phyloP scores from a whole-genome alignment of 2,888 invertebrate species.

The Stenurella melanura region DNA sequence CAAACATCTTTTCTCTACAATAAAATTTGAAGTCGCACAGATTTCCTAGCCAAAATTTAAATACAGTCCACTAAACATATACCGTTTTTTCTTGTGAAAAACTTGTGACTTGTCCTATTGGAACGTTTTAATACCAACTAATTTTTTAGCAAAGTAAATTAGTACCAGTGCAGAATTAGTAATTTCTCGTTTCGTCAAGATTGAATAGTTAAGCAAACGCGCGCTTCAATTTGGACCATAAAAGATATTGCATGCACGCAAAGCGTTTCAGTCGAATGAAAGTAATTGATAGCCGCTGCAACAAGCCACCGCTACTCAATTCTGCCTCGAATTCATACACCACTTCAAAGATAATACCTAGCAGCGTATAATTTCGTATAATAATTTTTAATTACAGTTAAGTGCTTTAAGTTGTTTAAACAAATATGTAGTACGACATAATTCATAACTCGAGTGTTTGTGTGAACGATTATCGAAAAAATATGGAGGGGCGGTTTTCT shows the following conservation, averaged over 20 bases:
- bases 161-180: slow-evolving; percentile 21
- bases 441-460: background rate
- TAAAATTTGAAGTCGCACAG: too few relatives aligned
- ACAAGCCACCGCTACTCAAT: background rate
- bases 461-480: background rate
- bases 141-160: background rate
- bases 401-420: background rate
- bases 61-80: too few relatives aligned
- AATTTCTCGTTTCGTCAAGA: slow-evolving; percentile 16
- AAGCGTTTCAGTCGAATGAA: slow-evolving; percentile 34
- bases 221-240: slow-evolving; percentile 25
- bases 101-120: too few relatives aligned
- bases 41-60: too few relatives aligned
- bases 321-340: background rate
- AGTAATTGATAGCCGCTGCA: background rate
- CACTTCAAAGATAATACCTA: background rate
- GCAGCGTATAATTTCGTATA: background rate
- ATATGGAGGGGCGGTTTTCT: slow-evolving; percentile 63
- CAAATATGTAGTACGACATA: background rate
- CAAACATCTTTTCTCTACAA: too few relatives aligned
- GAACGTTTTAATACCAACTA: background rate
- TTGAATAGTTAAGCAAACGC: slow-evolving; percentile 26
- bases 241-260: slow-evolving; percentile 32
- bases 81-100: too few relatives aligned
- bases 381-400: background rate